Evolutionary conservation across 2,113 vertebrate genomes (phyloP).

Genomic region (Diphyllodes magnificus): DNA sequence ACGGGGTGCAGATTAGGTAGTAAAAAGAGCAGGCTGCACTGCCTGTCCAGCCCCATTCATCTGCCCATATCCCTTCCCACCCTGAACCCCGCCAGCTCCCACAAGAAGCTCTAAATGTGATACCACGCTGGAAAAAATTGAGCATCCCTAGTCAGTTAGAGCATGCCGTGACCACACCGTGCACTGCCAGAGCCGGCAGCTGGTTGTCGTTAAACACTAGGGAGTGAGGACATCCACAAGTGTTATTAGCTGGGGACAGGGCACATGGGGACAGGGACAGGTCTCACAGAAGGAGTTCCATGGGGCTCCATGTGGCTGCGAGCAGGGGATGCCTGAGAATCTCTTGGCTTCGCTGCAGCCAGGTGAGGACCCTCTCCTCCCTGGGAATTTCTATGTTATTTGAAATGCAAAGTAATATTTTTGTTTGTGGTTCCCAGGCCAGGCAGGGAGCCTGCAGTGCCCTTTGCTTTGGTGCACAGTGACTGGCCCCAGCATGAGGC

Average conservation of each 20-base stretch:
- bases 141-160: neutral
- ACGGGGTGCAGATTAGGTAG: neutral
- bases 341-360: neutral
- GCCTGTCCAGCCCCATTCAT: neutral
- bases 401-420: neutral
- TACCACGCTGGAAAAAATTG: neutral
- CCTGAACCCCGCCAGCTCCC: neutral
- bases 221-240: neutral
- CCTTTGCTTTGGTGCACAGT: neutral
- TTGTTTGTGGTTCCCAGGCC: neutral
- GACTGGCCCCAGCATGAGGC: neutral
- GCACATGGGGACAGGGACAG: neutral
- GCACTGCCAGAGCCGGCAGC: neutral
- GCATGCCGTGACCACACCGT: fast-evolving
- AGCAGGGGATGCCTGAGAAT: neutral
- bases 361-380: neutral
- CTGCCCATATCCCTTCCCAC: neutral
- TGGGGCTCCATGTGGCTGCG: fast-evolving
- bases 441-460: neutral
- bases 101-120: neutral
- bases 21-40: neutral
- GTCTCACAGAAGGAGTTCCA: neutral
- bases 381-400: neutral
- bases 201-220: neutral
- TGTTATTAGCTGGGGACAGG: neutral